Base-by-base conservation (phyloP, 2,888 invertebrate species). In the Leucophora obtusa region DNA sequence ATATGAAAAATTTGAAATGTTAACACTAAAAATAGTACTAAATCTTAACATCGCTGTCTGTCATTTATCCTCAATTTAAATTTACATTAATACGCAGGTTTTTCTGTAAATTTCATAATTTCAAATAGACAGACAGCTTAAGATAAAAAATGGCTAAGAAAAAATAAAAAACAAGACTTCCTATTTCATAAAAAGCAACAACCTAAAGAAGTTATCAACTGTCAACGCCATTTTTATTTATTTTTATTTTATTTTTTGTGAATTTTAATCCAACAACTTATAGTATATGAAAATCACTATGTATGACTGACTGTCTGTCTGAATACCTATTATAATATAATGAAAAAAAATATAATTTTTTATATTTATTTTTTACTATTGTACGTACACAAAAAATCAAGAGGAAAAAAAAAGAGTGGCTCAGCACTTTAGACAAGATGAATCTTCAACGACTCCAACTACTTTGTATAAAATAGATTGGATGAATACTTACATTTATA, bases 211-310 rank as follows among this genome's bases (percentile, higher is more conserved):
- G 62, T 62, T 71, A 79, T 63, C 63, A 80, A 43, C 79, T 80
- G 79, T 68, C 79, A 75, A 75, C 66, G 62, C 58, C 71, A 75
- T 72, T 75, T 50, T 47, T n/a, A n/a, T n/a, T n/a, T n/a, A n/a
- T n/a, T n/a, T n/a, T n/a, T n/a, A n/a, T n/a, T n/a, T n/a, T n/a
- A n/a, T n/a, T n/a, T n/a, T 28, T 58, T 50, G 21, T 60, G 50
- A 56, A n/a, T 56, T 43, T 56, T 43, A 74, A 79, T 62, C 43
- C 33, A 68, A 54, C 75, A 78, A 68, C 56, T 79, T 68, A 38
- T 53, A n/a, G n/a, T n/a, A 75, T 80, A 75, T 21, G 53, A 66
- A 66, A 71, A 68, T 47, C 18, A 47, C 15, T 68, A 54, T 62
- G 38, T 59, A 56, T 53, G 73, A 65, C 65, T 43, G 73, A 28